Evolutionary conservation across 2,888 invertebrate genomes (phyloP), one percentile per base, ranked within the genome.

Genomic region (Boloria selene): DNA sequence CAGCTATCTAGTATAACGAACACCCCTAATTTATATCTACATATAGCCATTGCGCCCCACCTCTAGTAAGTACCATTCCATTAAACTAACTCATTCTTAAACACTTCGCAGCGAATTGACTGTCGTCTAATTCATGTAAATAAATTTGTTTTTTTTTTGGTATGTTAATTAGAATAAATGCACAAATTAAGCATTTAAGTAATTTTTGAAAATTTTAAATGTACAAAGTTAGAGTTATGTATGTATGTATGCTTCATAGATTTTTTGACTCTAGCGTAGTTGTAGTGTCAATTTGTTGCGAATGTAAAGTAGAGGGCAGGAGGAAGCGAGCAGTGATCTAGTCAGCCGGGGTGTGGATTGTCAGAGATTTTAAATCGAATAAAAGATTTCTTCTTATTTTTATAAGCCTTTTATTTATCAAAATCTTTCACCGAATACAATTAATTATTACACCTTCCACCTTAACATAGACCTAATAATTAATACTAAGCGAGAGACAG

Each of bases 291-390:
- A 65, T 61, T 64, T 61, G 56, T 63, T 61, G 66, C 63, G 61
- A 61, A 62, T 62, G 49, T 66, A 55, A 47, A 45, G 17, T 49
- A 59, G 61, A 61, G 62, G 72, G 53, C 4, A n/a, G 16, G 53
- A 16, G 42, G 52, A 31, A n/a, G 52, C 26, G 52, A 7, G 26
- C n/a, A 45, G 74, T 65, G 72, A 65, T 70, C 52, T 60, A 63
- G 64, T 64, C 67, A 55, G 70, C 67, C 65, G 66, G 69, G 62
- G 53, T 50, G 68, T 16, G 58, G 58, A 66, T 70, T 73, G 73
- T 75, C 76, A 75, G 75, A 79, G 79, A 79, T 76, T 78, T 78
- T 74, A 79, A 82, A 81, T 82, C 81, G 77, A 85, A 83, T 83
- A 86, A 86, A 83, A 60, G 78, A 83, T 83, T 84, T 81, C 75